Evolutionary conservation across 2,888 invertebrate genomes (phyloP), one percentile per base, ranked within the genome.

Genomic region (Eupithecia abbreviata): DNA sequence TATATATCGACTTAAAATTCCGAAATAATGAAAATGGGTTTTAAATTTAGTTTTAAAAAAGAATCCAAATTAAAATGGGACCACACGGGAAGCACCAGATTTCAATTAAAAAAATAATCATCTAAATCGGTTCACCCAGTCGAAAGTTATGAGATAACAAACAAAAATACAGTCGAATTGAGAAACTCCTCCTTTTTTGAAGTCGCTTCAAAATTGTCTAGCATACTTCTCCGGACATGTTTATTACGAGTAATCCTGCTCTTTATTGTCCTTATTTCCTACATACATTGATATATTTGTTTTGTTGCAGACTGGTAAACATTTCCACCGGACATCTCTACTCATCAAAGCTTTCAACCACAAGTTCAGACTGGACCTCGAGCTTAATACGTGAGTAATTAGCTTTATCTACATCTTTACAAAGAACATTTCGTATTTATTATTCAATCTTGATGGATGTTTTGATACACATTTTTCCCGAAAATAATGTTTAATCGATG

Each of bases 281-380:
- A 42, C 12, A 41, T 66, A 13, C 15, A 42, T 43, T 43, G 43
- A 45, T 6, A 2, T 75, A 43, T 15, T 51, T 73, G 30, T 71
- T 51, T 95, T 96, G 95, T 96, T 97, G 82, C 97, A 98, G 98
- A 97, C 97, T 87, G 98, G 98, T 89, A 98, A 98, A 96, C 98
- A 98, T 95, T 98, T 97, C 95, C 98, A 98, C 94, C 97, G 98
- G 92, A 98, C 98, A 89, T 98, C 98, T 91, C 97, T 98, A 93
- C 97, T 98, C 96, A 98, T 98, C 96, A 98, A 98, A 96, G 98
- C 98, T 94, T 98, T 98, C 96, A 98, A 98, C 96, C 98, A 98
- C 96, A 98, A 98, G 96, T 98, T 98, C 96, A 97, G 98, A 91
- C 96, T 98, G 96, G 98, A 98, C 96, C 96, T 98, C 95, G 98